Conservation (phyloP, 2,888 invertebrate species). For the Stictocephala bisonia region DNA sequence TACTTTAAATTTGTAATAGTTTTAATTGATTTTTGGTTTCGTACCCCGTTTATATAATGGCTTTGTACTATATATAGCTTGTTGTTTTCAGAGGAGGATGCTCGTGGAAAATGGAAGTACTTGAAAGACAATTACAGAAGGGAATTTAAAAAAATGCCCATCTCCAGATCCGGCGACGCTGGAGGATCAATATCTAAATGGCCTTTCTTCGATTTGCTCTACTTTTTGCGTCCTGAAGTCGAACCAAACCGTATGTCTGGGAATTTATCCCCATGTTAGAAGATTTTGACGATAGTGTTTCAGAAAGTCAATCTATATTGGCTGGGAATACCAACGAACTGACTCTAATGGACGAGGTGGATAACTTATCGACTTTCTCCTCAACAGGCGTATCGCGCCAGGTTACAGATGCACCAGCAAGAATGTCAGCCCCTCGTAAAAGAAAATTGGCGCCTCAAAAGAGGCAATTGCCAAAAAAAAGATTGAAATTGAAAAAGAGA, state of each 20-base stretch:
- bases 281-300: neutral
- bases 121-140: neutral
- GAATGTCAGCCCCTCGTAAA: neutral
- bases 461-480: neutral
- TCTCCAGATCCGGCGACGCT: neutral
- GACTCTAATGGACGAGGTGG: neutral
- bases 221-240: neutral
- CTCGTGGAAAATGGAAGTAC: neutral
- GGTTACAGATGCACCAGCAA: neutral
- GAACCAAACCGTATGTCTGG: neutral
- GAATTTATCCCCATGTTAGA: neutral
- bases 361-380: neutral
- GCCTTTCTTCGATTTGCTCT: constrained; percentile 12
- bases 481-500: constrained; percentile 17
- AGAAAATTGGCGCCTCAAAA: constrained; percentile 5
- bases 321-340: neutral
- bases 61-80: too few relatives aligned
- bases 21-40: too few relatives aligned
- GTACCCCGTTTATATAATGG: too few relatives aligned
- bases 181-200: constrained; percentile 1
- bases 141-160: constrained; percentile 2
- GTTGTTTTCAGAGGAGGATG: too few relatives aligned
- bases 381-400: neutral
- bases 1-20: too few relatives aligned
- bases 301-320: constrained; percentile 11